These are phyloP conservation scores for Periophthalmus magnuspinnatus DNA, from an alignment of 2,797 vertebrate genomes.

Conservation along the genomic window DNA sequence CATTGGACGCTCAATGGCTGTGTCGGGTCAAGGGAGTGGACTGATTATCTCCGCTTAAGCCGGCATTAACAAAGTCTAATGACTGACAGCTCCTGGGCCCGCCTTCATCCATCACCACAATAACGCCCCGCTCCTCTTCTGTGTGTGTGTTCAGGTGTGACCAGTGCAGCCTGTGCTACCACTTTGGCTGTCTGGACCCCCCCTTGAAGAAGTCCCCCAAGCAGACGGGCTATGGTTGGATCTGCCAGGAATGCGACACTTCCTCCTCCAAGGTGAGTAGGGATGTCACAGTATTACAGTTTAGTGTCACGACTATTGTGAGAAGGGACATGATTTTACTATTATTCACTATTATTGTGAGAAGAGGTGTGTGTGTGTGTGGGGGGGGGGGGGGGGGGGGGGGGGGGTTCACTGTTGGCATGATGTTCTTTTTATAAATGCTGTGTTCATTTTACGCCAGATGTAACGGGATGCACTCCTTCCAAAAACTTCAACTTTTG, in stretches of 20 bases:
- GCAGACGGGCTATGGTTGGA: slow-evolving; percentile 98
- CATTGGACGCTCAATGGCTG: slow-evolving; percentile 40
- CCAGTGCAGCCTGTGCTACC: slow-evolving; percentile 95
- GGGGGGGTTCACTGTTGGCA: too few relatives aligned
- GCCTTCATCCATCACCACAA: slow-evolving; percentile 57
- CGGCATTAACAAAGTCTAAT: slow-evolving; percentile 63
- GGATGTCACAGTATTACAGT: not conserved
- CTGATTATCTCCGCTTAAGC: slow-evolving; percentile 53
- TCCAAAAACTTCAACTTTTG: too few relatives aligned
- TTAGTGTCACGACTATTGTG: too few relatives aligned
- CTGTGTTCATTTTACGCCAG: too few relatives aligned
- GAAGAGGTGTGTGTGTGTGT: too few relatives aligned
- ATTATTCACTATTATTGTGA: too few relatives aligned
- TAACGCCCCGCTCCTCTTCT: slow-evolving; percentile 24
- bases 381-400: too few relatives aligned
- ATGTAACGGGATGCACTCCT: too few relatives aligned
- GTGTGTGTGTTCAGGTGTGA: slow-evolving; percentile 83
- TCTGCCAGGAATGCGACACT: slow-evolving; percentile 98
- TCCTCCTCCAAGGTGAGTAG: slow-evolving; percentile 92
- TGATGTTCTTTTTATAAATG: too few relatives aligned
- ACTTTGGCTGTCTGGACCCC: slow-evolving; percentile 97
- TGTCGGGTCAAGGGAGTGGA: slow-evolving; percentile 58
- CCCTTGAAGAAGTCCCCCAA: slow-evolving; percentile 99
- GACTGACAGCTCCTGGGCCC: slow-evolving; percentile 59
- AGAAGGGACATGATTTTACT: too few relatives aligned